Evolutionary conservation across 2,888 invertebrate species (phyloP), one percentile per base, ranked within the genome.

Genomic region (Acrobasis consociella): DNA sequence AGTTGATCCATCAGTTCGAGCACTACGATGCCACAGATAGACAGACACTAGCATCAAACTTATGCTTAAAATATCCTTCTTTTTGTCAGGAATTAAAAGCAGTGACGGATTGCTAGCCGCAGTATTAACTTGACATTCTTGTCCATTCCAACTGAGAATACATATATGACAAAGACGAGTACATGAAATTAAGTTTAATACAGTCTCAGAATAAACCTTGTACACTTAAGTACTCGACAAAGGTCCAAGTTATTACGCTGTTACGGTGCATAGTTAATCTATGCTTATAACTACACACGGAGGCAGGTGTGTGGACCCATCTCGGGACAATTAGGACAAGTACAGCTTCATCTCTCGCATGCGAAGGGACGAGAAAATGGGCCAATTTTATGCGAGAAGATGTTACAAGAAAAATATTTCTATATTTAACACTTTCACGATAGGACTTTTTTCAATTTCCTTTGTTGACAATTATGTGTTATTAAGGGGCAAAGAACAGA

Each of bases 341-440:
- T 37, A 60, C 42, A 38, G 60, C 60, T 60, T 60, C 42, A 60
- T 60, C 42, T 52, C 49, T 42, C n/a, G 51, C 39, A 52, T 52
- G 17, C 9, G 13, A 56, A 60, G 60, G 60, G 60, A 51, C 60
- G 51, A 16, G 58, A 15, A 51, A 51, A 60, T 60, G 31, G 60
- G 17, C 37, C 53, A 9, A 53, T 53, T 53, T 42, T 60, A 39
- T 39, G 9, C 13, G 15, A 9, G 16, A 52, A 15, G 17, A 51
- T n/a, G 16, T 9, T 17, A 79, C 72, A 72, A 69, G 64, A 22
- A 58, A 13, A 13, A 22, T 22, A 22, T 2, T 2, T 22, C 22
- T 11, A 13, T 11, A 46, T 46, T 46, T 11, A 13, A 13, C 10
- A 11, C 11, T 11, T 39, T 10, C 7, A 39, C 13, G 10, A 11